phyloP scores from a whole-genome alignment of 2,888 invertebrate species.

The Acanthopleura granulata region DNA sequence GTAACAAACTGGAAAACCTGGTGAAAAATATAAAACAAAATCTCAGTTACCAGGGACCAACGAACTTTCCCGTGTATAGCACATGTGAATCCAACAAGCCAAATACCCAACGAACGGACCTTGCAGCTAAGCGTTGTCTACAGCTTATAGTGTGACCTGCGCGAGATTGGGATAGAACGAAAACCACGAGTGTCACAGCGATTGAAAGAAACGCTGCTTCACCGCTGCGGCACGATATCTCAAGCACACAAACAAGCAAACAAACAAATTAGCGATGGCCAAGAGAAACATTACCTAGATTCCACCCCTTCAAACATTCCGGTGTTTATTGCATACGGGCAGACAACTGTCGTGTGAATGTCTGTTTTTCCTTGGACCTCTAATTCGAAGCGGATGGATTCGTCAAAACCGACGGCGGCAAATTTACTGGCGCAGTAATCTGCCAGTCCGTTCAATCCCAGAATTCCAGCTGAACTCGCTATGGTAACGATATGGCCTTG shows the following conservation, averaged over 20 bases:
- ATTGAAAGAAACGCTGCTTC: too few relatives aligned
- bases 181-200: too few relatives aligned
- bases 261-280: too few relatives aligned
- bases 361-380: constrained; percentile 71
- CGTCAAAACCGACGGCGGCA: constrained; percentile 94
- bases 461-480: constrained; percentile 89
- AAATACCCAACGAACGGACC: too few relatives aligned
- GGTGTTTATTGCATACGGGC: constrained; percentile 96
- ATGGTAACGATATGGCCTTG: constrained; percentile 95
- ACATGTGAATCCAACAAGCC: too few relatives aligned
- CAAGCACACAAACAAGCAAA: too few relatives aligned
- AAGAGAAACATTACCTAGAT: constrained; percentile 67
- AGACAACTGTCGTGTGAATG: constrained; percentile 89
- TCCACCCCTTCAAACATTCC: constrained; percentile 96
- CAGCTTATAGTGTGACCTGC: too few relatives aligned
- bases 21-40: neutral
- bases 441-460: constrained; percentile 77
- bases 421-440: constrained; percentile 97
- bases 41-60: too few relatives aligned
- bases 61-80: too few relatives aligned
- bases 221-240: too few relatives aligned
- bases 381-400: constrained; percentile 78
- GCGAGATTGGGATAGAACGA: too few relatives aligned
- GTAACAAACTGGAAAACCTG: constrained; percentile 75
- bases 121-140: too few relatives aligned